Conservation (phyloP, 1,140 invertebrate species). For the Drosophila pachea region DNA sequence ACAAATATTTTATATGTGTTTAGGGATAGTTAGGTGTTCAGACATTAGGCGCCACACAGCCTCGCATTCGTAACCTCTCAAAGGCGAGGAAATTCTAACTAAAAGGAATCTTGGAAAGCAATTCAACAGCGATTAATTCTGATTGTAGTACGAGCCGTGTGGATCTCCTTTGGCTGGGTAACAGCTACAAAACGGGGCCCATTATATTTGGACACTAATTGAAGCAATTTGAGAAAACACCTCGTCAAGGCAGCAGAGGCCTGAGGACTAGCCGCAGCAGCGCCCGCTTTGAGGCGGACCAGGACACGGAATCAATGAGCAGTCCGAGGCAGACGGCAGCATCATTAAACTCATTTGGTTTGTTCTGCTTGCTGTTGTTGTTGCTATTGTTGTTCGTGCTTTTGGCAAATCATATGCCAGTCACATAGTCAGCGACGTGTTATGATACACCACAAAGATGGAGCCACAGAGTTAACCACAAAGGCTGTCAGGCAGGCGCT, state of each 20-base stretch:
- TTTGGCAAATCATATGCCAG: conserved; percentile 64
- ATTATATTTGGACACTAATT: conserved; percentile 76
- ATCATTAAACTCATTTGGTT: conserved; percentile 54
- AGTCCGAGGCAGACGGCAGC: conserved; percentile 31
- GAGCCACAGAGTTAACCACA: conserved; percentile 44
- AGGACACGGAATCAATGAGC: conserved; percentile 63
- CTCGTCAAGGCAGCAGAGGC: conserved; percentile 32
- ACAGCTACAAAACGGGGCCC: conserved; percentile 60
- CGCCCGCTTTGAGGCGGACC: conserved; percentile 16
- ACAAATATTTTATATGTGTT: too few relatives aligned
- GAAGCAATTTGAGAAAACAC: conserved; percentile 75
- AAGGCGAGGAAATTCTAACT: conserved; percentile 25
- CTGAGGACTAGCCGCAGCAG: background rate
- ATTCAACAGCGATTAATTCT: conserved; percentile 67
- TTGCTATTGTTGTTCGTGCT: conserved; percentile 15
- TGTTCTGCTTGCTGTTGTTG: conserved; percentile 10
- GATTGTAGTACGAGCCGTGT: conserved; percentile 50
- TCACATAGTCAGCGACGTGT: conserved; percentile 71
- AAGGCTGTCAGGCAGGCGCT: conserved; percentile 56
- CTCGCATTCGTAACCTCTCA: too few relatives aligned
- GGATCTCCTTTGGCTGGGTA: conserved; percentile 8
- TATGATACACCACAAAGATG: conserved; percentile 59
- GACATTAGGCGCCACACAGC: conserved; percentile 26
- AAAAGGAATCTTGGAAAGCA: conserved; percentile 58
- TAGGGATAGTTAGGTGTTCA: too few relatives aligned